These are phyloP conservation scores for Protonibea diacanthus DNA, from an alignment of 2,797 vertebrate species.

Conservation along the genomic window DNA sequence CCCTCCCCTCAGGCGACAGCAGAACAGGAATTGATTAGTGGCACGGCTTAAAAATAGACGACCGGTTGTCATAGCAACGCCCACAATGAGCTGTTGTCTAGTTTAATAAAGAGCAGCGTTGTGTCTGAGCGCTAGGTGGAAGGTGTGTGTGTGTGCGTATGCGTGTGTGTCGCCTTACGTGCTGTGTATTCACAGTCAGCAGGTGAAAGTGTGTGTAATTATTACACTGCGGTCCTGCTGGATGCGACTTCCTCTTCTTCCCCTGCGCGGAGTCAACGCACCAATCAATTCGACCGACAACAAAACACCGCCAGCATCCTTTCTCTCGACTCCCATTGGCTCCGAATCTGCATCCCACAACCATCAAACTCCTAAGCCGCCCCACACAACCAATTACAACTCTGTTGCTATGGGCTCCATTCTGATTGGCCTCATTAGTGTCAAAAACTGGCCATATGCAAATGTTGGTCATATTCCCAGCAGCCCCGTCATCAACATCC, in stretches of 20 bases:
- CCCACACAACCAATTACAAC: slow-evolving; percentile 76
- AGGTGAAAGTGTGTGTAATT: slow-evolving; percentile 55
- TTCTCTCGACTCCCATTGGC: slow-evolving; percentile 55
- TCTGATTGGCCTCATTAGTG: slow-evolving; percentile 84
- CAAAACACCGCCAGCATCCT: slow-evolving; percentile 47
- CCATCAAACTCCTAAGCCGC: slow-evolving; percentile 60
- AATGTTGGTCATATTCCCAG: slow-evolving; percentile 76
- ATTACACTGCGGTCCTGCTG: slow-evolving; percentile 37
- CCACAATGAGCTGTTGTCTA: slow-evolving; percentile 89
- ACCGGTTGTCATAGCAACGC: slow-evolving; percentile 87
- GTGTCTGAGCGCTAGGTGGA: slow-evolving; percentile 66
- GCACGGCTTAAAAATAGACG: slow-evolving; percentile 89
- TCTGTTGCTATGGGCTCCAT: slow-evolving; percentile 83
- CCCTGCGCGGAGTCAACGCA: slow-evolving; percentile 4
- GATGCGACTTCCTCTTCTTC: slow-evolving; percentile 16
- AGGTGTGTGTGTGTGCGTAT: slow-evolving; percentile 48
- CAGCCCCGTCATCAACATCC: slow-evolving; percentile 67
- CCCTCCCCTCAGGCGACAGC: slow-evolving; percentile 84
- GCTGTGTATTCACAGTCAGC: slow-evolving; percentile 28
- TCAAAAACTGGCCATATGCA: slow-evolving; percentile 79
- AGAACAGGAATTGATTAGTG: slow-evolving; percentile 90
- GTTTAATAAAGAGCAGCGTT: slow-evolving; percentile 85
- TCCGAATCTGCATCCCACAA: slow-evolving; percentile 71
- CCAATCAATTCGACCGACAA: slow-evolving; percentile 40
- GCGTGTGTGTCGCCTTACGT: background rate